A percentile compares a stretch with the other conserved stretches of the same genome.
phyloP scores from a whole-genome alignment of 2,797 vertebrate species.

The Myotis planiceps region DNA sequence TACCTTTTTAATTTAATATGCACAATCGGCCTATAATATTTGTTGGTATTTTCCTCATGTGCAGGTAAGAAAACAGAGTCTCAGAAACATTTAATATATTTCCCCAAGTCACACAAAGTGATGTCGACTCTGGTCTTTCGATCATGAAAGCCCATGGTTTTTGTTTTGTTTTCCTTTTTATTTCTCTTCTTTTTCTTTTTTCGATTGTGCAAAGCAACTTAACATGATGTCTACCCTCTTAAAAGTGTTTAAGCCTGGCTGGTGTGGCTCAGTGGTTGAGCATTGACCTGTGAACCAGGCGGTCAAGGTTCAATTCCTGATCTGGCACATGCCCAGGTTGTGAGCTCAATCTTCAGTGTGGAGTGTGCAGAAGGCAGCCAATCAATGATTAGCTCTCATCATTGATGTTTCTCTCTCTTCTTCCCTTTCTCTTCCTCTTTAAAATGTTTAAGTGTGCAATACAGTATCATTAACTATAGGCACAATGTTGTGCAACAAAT shows the following conservation, averaged over 20 bases:
- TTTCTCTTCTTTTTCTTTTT: neutral
- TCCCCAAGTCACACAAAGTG: neutral
- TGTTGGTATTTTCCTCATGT: neutral
- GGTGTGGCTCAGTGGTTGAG: no score
- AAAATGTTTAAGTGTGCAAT: neutral
- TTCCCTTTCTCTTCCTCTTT: no score
- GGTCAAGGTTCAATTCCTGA: no score
- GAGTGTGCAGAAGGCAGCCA: no score
- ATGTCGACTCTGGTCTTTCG: neutral
- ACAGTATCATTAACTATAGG: neutral
- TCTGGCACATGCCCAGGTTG: no score
- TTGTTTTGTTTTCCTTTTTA: neutral
- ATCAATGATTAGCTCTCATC: no score
- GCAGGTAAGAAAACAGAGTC: neutral
- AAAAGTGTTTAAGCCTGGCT: no score
- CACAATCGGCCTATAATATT: neutral
- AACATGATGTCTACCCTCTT: neutral
- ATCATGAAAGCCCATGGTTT: neutral
- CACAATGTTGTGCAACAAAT: neutral
- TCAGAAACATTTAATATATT: neutral
- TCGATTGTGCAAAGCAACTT: neutral
- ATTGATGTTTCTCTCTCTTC: no score
- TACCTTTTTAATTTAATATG: neutral
- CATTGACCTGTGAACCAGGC: no score
- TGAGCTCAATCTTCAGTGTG: no score